Evolutionary conservation across 1,140 invertebrate genomes (phyloP), one percentile per base, ranked within the genome.

Genomic region (Dendroctonus valens): DNA sequence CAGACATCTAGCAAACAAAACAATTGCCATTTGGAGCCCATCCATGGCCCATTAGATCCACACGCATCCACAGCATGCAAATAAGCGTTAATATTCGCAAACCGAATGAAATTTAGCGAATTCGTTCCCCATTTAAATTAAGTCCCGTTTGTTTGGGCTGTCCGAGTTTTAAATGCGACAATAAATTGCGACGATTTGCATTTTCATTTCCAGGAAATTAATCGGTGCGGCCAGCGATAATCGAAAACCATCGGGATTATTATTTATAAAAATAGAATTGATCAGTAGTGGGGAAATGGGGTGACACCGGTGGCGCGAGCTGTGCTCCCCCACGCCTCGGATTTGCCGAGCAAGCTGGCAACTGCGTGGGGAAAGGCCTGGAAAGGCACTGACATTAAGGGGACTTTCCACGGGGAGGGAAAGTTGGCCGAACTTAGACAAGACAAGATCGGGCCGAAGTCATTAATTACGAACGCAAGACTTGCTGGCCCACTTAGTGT

Each of bases 121-220:
- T 46, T 64, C 55, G 41, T 57, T 55, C 52, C 14, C 61, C 49
- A 64, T 64, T 64, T 64, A 64, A 64, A 64, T 64, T 64, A 64
- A 64, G 61, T 64, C 52, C 51, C 44, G 52, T 64, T 64, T 64
- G 61, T 64, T 64, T 64, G 49, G 49, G 12, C 48, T 49, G 51
- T 52, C 11, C 11, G 11, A 48, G 61, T 57, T 64, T 64, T 42
- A 64, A 64, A 64, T 53, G 61, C 48, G 61, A 64, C 61, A 64
- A 64, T 64, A 64, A 64, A 64, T 64, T 64, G 46, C 48, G 55
- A 64, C 55, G 41, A 64, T 62, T 62, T 62, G 42, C 60, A 62
- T 62, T 53, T 49, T 41, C 8, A 62, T 62, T 53, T 62, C 39
- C 37, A 38, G 60, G 50, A 53, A 62, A 60, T 60, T 60, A 60